A percentile compares a stretch with the other conserved stretches of the same genome.
These are phyloP conservation scores for Darevskia nairensis DNA, from an alignment of 2,797 vertebrate species.

Conservation along the genomic window DNA sequence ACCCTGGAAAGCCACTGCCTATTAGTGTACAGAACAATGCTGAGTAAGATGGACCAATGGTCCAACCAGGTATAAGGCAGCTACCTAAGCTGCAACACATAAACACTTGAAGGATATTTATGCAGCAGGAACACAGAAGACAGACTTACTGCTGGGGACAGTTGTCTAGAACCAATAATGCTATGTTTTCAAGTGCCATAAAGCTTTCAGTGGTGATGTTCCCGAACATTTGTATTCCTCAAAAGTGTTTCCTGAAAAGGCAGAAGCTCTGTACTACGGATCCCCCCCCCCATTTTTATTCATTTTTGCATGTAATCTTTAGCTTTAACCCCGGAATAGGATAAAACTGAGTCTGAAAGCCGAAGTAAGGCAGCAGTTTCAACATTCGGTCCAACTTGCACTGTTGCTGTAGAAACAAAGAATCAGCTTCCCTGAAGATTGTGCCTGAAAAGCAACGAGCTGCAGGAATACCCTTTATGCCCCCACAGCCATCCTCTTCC, in stretches of 20 bases:
- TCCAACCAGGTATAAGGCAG: neutral
- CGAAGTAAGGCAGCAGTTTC: neutral
- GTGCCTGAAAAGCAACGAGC: neutral
- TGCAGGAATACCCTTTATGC: neutral
- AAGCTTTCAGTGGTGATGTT: neutral
- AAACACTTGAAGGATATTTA: neutral
- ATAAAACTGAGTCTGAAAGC: neutral
- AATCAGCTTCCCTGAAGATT: neutral
- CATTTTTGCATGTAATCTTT: neutral
- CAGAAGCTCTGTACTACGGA: too few relatives aligned
- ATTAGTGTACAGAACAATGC: neutral
- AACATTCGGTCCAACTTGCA: neutral
- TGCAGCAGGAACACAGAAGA: neutral
- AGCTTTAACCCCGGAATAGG: neutral
- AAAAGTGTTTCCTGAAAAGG: neutral
- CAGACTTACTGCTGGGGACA: neutral
- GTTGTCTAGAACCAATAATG: neutral
- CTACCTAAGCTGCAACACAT: neutral
- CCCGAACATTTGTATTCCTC: neutral
- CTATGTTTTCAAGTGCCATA: neutral
- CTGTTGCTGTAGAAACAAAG: neutral
- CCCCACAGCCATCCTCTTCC: neutral
- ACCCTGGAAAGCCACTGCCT: neutral
- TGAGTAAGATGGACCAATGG: neutral
- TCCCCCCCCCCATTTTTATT: neutral